Percentiles rank a stretch among this genome's conserved stretches.
phyloP scores from a whole-genome alignment of 2,888 invertebrate genomes.

The Limnephilus auricula region DNA sequence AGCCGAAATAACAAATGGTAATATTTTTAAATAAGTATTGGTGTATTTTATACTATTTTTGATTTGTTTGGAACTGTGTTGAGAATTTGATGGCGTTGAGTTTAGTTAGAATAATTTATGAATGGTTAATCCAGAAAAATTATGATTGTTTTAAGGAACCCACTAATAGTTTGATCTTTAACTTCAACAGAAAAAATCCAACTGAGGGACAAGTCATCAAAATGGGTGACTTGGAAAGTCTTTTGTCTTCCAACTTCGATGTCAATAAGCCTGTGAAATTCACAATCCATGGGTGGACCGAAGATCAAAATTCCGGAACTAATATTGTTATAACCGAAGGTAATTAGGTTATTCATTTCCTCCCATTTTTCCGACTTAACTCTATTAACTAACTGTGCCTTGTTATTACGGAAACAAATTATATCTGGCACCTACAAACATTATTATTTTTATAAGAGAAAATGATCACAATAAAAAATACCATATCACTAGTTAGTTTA shows the following conservation, averaged over 20 bases:
- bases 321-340: constrained; percentile 17
- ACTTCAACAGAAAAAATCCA: constrained; percentile 9
- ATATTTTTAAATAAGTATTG: too few relatives aligned
- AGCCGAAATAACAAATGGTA: too few relatives aligned
- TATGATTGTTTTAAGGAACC: neutral
- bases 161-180: neutral
- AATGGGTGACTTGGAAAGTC: constrained; percentile 44
- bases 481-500: too few relatives aligned
- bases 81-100: too few relatives aligned
- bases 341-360: neutral
- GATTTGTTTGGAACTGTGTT: neutral
- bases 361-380: too few relatives aligned
- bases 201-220: constrained; percentile 33
- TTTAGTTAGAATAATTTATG: neutral
- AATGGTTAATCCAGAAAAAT: too few relatives aligned
- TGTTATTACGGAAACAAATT: too few relatives aligned
- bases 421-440: too few relatives aligned
- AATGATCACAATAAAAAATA: too few relatives aligned
- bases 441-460: too few relatives aligned
- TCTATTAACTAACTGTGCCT: too few relatives aligned
- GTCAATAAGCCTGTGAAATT: constrained; percentile 52
- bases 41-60: too few relatives aligned
- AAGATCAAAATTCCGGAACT: constrained; percentile 23
- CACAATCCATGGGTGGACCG: constrained; percentile 57
- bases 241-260: constrained; percentile 42